These are phyloP conservation scores for Trigoniulus corallinus DNA, from an alignment of 1,140 invertebrate genomes.

Conservation along the genomic window DNA sequence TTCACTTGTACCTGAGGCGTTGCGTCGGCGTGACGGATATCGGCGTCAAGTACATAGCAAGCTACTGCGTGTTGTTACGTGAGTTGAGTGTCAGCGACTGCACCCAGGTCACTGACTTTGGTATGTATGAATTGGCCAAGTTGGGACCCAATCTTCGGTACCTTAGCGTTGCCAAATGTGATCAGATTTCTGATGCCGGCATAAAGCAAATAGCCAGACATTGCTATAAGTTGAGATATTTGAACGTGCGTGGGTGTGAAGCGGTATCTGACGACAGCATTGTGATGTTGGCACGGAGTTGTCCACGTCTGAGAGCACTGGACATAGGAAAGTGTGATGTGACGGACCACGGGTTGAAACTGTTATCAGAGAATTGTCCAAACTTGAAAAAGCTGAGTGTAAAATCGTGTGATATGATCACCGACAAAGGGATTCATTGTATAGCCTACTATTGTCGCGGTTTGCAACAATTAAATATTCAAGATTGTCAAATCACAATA, in stretches of 20 bases:
- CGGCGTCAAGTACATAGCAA: conserved; percentile 61
- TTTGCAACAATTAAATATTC: conserved; percentile 74
- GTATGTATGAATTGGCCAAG: conserved; percentile 72
- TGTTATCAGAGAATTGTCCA: conserved; percentile 69
- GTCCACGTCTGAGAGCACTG: conserved; percentile 60
- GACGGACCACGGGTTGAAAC: conserved; percentile 64
- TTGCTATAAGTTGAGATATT: conserved; percentile 74
- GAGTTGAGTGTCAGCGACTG: conserved; percentile 84
- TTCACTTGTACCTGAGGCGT: conserved; percentile 70
- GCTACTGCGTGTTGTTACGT: conserved; percentile 60
- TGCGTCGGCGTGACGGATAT: conserved; percentile 69
- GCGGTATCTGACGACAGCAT: conserved; percentile 78
- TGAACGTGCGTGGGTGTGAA: conserved; percentile 79
- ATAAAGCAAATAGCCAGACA: conserved; percentile 68
- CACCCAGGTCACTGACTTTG: conserved; percentile 71
- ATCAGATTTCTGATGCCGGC: conserved; percentile 62
- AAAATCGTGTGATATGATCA: conserved; percentile 73
- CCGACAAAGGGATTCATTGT: conserved; percentile 66
- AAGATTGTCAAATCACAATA: conserved; percentile 70
- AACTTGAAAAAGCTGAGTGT: conserved; percentile 78
- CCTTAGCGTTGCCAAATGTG: conserved; percentile 76
- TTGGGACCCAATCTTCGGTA: conserved; percentile 65
- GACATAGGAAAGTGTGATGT: conserved; percentile 87
- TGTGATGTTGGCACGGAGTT: conserved; percentile 60
- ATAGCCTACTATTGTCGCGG: conserved; percentile 66